These are phyloP conservation scores for Drosophila austrosaltans DNA, from an alignment of 2,888 invertebrate genomes.

Conservation along the genomic window DNA sequence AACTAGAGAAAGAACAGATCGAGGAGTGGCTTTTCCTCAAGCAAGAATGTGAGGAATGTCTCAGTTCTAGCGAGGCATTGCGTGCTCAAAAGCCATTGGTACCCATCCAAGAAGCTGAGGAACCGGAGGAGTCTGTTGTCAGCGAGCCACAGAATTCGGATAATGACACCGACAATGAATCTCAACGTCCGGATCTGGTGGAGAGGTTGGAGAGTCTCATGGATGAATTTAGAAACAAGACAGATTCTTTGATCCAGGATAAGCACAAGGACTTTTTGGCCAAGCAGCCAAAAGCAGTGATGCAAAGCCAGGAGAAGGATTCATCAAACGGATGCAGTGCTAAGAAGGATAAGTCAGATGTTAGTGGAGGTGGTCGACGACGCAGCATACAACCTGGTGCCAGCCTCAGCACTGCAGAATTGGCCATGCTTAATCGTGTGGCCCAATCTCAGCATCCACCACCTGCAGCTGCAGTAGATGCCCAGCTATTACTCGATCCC, in stretches of 20 bases:
- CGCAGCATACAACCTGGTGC: constrained; percentile 87
- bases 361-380: constrained; percentile 81
- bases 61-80: constrained; percentile 81
- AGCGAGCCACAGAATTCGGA: constrained; percentile 85
- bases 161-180: constrained; percentile 84
- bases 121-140: constrained; percentile 85
- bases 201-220: constrained; percentile 90
- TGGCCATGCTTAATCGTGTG: constrained; percentile 86
- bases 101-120: constrained; percentile 85
- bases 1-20: constrained; percentile 89
- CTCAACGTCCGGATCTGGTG: constrained; percentile 87
- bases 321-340: constrained; percentile 6
- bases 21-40: constrained; percentile 93
- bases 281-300: constrained; percentile 82
- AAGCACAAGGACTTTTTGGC: constrained; percentile 87
- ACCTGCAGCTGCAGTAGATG: constrained; percentile 12
- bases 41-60: constrained; percentile 94
- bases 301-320: constrained; percentile 82
- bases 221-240: constrained; percentile 88
- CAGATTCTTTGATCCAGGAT: constrained; percentile 87
- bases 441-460: constrained; percentile 79
- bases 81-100: constrained; percentile 80
- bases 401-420: constrained; percentile 86
- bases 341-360: constrained; percentile 54
- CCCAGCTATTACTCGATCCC: constrained; percentile 68